Percentiles rank a stretch among this genome's conserved stretches.
Evolutionary conservation across 2,888 invertebrate genomes (phyloP).

Genomic region (Philhelius pedissequus): DNA sequence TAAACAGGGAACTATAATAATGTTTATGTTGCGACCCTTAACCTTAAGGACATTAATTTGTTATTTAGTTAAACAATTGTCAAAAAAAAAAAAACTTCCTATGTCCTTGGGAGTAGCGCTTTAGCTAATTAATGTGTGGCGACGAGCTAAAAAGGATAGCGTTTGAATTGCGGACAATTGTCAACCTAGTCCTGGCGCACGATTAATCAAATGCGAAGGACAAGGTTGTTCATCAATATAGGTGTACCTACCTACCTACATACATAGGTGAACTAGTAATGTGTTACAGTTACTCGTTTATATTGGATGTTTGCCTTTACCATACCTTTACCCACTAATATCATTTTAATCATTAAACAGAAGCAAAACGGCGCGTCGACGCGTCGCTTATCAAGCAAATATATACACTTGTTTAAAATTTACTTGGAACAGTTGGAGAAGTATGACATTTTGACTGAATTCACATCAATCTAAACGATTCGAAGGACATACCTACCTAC

Average conservation of each 20-base stretch:
- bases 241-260: too few relatives aligned
- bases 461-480: slow-evolving; percentile 16
- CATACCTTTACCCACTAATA: too few relatives aligned
- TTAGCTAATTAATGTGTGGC: slow-evolving; percentile 34
- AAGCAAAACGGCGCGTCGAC: too few relatives aligned
- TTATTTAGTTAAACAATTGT: slow-evolving; percentile 30
- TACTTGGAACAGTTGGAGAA: background rate
- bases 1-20: background rate
- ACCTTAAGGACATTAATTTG: slow-evolving; percentile 20
- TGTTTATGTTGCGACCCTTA: background rate
- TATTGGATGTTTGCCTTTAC: background rate
- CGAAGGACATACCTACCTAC: background rate
- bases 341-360: background rate
- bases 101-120: background rate
- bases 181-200: slow-evolving; percentile 16
- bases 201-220: slow-evolving; percentile 53
- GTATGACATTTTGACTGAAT: slow-evolving; percentile 20
- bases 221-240: slow-evolving; percentile 47
- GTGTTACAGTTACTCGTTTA: background rate
- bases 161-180: slow-evolving; percentile 36
- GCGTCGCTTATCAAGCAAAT: background rate
- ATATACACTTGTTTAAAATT: background rate
- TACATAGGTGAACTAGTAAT: background rate
- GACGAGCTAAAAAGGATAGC: background rate
- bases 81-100: background rate